Conservation (phyloP, 2,113 vertebrate species). For the Petroica traversi region DNA sequence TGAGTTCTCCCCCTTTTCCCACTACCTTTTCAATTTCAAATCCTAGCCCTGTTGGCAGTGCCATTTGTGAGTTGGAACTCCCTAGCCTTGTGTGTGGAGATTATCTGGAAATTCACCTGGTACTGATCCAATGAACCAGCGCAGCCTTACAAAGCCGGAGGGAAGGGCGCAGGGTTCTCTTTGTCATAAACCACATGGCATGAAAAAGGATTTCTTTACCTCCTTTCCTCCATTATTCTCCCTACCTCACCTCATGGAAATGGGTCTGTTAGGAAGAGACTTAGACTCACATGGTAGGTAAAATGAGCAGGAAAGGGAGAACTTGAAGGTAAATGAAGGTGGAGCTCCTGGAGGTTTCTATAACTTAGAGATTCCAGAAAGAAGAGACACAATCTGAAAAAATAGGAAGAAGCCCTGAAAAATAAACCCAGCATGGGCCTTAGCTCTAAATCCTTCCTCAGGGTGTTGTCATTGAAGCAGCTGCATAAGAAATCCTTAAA, state of each 20-base stretch:
- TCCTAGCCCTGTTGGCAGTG: not conserved
- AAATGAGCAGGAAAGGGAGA: not conserved
- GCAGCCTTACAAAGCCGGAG: slow-evolving; percentile 38
- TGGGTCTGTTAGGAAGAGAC: slow-evolving; percentile 33
- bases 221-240: slow-evolving; percentile 63
- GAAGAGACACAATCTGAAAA: not conserved
- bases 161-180: slow-evolving; percentile 21
- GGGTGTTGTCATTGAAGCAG: not conserved
- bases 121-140: slow-evolving; percentile 58
- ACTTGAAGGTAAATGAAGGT: not conserved
- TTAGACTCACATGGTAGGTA: not conserved
- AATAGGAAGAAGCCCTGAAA: not conserved
- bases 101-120: slow-evolving; percentile 60
- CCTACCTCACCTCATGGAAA: slow-evolving; percentile 44
- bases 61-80: slow-evolving; percentile 30
- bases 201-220: slow-evolving; percentile 72
- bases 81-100: slow-evolving; percentile 6
- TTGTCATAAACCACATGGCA: slow-evolving; percentile 53
- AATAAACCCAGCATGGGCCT: not conserved
- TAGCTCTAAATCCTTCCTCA: not conserved
- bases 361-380: not conserved
- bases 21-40: not conserved
- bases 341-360: not conserved
- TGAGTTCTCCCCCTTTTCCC: not conserved
- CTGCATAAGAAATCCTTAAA: not conserved